These are phyloP conservation scores for Sebastolobus altivelis DNA, from an alignment of 2,797 vertebrate genomes.

Conservation along the genomic window DNA sequence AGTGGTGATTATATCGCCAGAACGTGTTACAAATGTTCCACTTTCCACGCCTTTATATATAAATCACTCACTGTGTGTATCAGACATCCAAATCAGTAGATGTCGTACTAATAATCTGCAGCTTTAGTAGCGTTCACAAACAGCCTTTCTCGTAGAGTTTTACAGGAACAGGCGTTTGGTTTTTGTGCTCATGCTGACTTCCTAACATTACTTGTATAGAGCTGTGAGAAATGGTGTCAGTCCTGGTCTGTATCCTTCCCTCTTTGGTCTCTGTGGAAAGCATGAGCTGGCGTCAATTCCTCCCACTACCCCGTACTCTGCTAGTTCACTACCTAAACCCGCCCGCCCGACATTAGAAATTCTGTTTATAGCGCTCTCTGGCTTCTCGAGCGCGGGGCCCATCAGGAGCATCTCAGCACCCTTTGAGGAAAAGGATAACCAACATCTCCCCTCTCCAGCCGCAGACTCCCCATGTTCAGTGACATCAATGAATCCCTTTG, in stretches of 20 bases:
- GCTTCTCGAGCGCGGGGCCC: conserved; percentile 82
- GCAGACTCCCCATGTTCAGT: conserved; percentile 81
- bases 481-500: conserved; percentile 89
- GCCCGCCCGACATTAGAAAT: conserved; percentile 86
- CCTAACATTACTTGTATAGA: conserved; percentile 58
- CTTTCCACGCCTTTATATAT: conserved; percentile 23
- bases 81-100: conserved; percentile 2
- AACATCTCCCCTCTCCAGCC: conserved; percentile 79
- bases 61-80: background rate
- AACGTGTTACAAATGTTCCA: conserved; percentile 23
- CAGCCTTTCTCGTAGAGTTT: conserved; percentile 26
- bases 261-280: conserved; percentile 83
- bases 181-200: conserved; percentile 53
- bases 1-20: conserved; percentile 16
- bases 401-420: conserved; percentile 85
- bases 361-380: conserved; percentile 88
- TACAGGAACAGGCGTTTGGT: conserved; percentile 37
- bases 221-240: conserved; percentile 86
- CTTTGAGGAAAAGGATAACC: conserved; percentile 86
- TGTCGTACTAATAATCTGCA: background rate
- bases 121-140: background rate
- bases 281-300: conserved; percentile 82
- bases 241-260: conserved; percentile 80
- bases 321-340: conserved; percentile 81
- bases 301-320: conserved; percentile 78